Base-by-base conservation (phyloP, 2,113 vertebrate genomes). In the Rhinoptilus africanus region DNA sequence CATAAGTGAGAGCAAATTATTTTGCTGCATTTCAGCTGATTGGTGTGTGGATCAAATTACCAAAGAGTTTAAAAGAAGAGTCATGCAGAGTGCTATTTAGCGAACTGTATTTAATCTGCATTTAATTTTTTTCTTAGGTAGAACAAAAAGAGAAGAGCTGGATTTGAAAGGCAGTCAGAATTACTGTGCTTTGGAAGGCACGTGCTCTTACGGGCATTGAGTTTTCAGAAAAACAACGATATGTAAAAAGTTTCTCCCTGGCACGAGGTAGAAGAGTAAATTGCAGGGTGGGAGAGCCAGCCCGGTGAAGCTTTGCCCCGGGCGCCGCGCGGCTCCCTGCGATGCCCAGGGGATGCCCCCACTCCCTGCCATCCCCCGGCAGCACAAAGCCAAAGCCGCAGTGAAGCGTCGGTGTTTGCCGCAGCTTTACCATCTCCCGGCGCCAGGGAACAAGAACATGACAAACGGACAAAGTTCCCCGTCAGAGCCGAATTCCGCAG, bases 1-100 rank as follows among this genome's bases (percentile, higher is more conserved):
- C 89, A 57, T 64, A 94, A 94, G 87, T 37, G 83, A 95, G 76
- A 94, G 73, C 72, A 97, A 93, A 95, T 89, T 81, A 80, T 89
- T 88, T 92, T 87, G 80, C 91, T 78, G 84, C 56, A 41, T 84
- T 93, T 92, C 79, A 85, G 73, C 79, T 88, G 92, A 86, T 73
- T 91, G 91, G 76, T 87, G 92, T 16, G 51, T 41, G 53, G 86
- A 68, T 97, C 80, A 85, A 91, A 94, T 92, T 68, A 72, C 77
- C 86, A 37, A 84, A 51, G 69, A 81, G 91, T 93, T 94, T 96
- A 86, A 93, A 63, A 88, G 79, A 72, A 89, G 91, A 88, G 66
- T 47, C 86, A 41, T 28, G 90, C 93, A 30, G 92, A 86, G 92
- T 45, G 83, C 85, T 56, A 88, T 45, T 74, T 71, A 88, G 82